phyloP scores from a whole-genome alignment of 2,888 invertebrate genomes.

The Macropis europaea region DNA sequence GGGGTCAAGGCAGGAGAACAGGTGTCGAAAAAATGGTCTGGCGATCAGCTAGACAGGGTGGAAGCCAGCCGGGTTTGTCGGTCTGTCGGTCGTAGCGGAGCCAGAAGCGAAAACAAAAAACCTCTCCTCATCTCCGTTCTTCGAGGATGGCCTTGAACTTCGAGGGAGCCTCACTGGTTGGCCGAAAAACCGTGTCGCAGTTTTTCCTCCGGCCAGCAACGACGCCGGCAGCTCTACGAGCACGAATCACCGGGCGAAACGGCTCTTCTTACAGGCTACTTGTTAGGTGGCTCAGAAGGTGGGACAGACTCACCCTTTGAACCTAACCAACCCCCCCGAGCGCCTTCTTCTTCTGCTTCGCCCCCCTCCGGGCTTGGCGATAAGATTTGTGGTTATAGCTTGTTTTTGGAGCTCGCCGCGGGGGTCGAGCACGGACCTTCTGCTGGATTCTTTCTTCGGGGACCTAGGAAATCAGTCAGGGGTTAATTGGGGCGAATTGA shows the following conservation, averaged over 20 bases:
- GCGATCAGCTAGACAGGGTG: constrained; percentile 39
- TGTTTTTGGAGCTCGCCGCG: constrained; percentile 65
- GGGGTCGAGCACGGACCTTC: constrained; percentile 31
- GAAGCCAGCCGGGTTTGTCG: constrained; percentile 65
- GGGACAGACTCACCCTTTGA: constrained; percentile 65
- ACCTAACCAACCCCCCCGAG: constrained; percentile 57
- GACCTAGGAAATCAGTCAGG: constrained; percentile 2
- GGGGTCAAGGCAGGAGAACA: constrained; percentile 25
- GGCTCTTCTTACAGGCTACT: constrained; percentile 78
- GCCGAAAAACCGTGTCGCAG: constrained; percentile 78
- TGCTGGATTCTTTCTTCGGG: constrained; percentile 30
- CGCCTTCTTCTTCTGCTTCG: constrained; percentile 44
- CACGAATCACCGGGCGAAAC: constrained; percentile 72
- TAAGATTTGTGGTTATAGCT: constrained; percentile 77
- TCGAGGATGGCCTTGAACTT: constrained; percentile 77
- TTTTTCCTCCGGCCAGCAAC: constrained; percentile 73
- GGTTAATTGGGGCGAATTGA: constrained; percentile 28
- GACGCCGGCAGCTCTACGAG: constrained; percentile 62
- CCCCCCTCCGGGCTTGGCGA: constrained; percentile 51
- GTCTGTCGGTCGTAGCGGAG: constrained; percentile 66
- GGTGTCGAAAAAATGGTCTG: constrained; percentile 54
- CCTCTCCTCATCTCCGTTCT: constrained; percentile 50
- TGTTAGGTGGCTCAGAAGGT: constrained; percentile 76
- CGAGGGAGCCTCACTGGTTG: constrained; percentile 68
- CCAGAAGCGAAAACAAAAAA: constrained; percentile 70